Conservation (phyloP, 53 echinoderm and acorn worm genomes). For the Crossaster papposus region DNA sequence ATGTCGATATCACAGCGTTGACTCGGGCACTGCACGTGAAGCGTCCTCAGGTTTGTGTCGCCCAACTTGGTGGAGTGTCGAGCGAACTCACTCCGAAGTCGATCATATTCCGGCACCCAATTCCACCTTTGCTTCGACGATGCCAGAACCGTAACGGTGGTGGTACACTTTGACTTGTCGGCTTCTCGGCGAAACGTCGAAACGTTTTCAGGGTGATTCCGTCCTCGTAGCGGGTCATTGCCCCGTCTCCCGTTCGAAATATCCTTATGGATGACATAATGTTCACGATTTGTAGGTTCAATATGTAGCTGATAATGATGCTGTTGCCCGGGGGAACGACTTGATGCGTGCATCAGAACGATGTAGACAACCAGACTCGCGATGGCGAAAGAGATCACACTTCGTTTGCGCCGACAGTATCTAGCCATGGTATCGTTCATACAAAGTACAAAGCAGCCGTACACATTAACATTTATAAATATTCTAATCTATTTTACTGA, state of each 20-base stretch:
- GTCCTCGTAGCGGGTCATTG: not conserved
- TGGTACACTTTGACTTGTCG: not conserved
- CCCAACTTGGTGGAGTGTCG: no score
- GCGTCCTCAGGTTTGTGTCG: no score
- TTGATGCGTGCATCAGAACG: no score
- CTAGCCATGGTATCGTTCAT: no score
- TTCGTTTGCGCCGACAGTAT: no score
- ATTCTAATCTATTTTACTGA: no score
- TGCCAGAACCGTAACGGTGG: conserved; percentile 61
- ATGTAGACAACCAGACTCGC: no score
- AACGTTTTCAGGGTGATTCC: not conserved
- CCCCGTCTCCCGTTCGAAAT: not conserved
- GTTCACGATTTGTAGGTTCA: not conserved
- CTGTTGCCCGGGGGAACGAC: not conserved
- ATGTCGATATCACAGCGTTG: no score
- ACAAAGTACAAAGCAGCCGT: no score
- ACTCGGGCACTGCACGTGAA: no score
- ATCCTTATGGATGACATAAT: not conserved
- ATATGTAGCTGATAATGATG: not conserved
- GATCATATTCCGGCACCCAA: conserved; percentile 76
- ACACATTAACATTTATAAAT: no score
- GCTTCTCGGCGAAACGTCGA: not conserved
- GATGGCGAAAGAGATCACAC: no score
- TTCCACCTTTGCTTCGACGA: conserved; percentile 73
- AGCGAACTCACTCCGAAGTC: conserved; percentile 63